Evolutionary conservation across 2,888 invertebrate species (phyloP).

Genomic region (Orthosia incerta): DNA sequence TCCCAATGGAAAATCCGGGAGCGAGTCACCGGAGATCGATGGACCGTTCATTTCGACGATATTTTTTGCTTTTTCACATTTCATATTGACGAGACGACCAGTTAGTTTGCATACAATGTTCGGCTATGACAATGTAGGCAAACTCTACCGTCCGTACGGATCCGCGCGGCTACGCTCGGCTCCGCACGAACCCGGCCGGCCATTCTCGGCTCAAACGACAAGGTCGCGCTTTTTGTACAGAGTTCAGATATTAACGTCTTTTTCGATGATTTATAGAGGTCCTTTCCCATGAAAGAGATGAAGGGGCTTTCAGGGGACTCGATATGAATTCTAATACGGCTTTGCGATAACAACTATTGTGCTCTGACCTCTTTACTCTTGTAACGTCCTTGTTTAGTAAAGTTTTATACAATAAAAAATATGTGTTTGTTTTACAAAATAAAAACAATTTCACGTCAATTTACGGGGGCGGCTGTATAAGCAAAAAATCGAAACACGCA

Average conservation of each 20-base stretch:
- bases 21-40: slow-evolving; percentile 90
- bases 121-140: slow-evolving; percentile 74
- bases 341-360: slow-evolving; percentile 76
- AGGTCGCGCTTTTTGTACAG: slow-evolving; percentile 80
- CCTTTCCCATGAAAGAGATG: slow-evolving; percentile 83
- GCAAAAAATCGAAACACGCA: slow-evolving; percentile 89
- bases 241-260: slow-evolving; percentile 84
- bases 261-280: slow-evolving; percentile 86
- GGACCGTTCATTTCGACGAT: slow-evolving; percentile 86
- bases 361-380: slow-evolving; percentile 46
- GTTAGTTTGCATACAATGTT: slow-evolving; percentile 80
- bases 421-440: slow-evolving; percentile 59
- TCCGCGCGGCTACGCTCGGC: slow-evolving; percentile 42
- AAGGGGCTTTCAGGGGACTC: slow-evolving; percentile 82
- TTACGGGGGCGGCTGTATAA: slow-evolving; percentile 74
- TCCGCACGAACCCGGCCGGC: slow-evolving; percentile 61
- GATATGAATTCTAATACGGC: slow-evolving; percentile 86
- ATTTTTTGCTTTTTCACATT: slow-evolving; percentile 81
- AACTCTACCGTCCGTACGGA: slow-evolving; percentile 52
- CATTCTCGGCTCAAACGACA: slow-evolving; percentile 70
- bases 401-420: slow-evolving; percentile 56
- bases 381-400: slow-evolving; percentile 30
- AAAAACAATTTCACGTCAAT: slow-evolving; percentile 79
- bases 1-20: slow-evolving; percentile 89
- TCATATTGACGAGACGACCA: slow-evolving; percentile 85